Conservation (phyloP, 2,797 vertebrate genomes). For the Myotis pilosus region DNA sequence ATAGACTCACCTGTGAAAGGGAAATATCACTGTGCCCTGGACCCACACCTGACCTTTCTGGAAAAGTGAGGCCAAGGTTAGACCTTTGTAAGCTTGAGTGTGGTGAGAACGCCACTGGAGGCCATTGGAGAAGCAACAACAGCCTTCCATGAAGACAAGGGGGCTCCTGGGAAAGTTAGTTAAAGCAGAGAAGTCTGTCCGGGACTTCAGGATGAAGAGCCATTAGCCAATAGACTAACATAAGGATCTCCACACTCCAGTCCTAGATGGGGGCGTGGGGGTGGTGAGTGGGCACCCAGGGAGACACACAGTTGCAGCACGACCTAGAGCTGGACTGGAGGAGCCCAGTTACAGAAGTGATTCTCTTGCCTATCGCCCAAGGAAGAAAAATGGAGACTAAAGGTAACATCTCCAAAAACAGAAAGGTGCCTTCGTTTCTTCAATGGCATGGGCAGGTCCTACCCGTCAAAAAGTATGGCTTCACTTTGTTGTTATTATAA, state of each 20-base stretch:
- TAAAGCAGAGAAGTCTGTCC: neutral
- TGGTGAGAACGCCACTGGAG: neutral
- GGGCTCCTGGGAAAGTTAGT: neutral
- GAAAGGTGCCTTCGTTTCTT: neutral
- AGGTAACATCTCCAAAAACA: neutral
- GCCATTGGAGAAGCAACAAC: neutral
- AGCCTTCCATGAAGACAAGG: neutral
- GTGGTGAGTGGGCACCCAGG: neutral
- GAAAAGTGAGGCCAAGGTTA: neutral
- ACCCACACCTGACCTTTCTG: neutral
- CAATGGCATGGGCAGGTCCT: neutral
- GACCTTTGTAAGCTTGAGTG: neutral
- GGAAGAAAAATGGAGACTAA: too few relatives aligned
- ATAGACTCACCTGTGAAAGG: neutral
- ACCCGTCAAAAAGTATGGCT: neutral
- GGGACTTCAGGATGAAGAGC: neutral
- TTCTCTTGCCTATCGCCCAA: too few relatives aligned
- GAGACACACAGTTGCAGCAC: neutral
- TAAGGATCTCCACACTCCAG: neutral
- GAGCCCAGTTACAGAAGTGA: neutral
- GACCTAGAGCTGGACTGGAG: neutral
- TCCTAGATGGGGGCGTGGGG: neutral
- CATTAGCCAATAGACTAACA: neutral
- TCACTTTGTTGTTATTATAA: neutral
- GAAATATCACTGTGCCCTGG: neutral